Base-by-base conservation (phyloP, 2,113 vertebrate species). In the Paedocypris sp. region DNA sequence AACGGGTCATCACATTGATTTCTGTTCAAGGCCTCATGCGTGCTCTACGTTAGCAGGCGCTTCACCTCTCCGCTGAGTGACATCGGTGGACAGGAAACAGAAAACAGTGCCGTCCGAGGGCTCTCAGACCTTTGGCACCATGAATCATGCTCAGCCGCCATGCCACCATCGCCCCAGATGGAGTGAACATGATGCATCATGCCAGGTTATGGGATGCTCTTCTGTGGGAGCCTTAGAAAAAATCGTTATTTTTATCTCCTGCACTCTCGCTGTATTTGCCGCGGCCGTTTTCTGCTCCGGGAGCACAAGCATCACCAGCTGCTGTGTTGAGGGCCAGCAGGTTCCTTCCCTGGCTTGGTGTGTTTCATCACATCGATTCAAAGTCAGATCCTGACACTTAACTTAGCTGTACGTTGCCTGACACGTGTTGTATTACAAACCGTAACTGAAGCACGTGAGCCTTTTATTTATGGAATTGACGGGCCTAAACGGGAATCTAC, bases 401-500 rank as follows among this genome's bases (percentile, higher is more conserved):
- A 22, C 33, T 4, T 5, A 3, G 3, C 48, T 1, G 20, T 6
- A 22, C 9, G 25, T 64, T 60, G 16, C 19, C 32, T 45, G 51
- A 51, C 45, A n/a, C 23, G 41, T 38, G 36, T 56, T 52, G 33
- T 29, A 13, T 31, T 31, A 18, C 43, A n/a, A 50, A 39, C 29
- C 46, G 16, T 25, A 19, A 25, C 20, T 16, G 16, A 31, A 10
- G 10, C 20, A 53, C 19, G 10, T 9, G 2, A 9, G 3, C 36
- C 3, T 18, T 38, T 60, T 9, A 7, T 54, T 60, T 72, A 54
- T 50, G 36, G n/a, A 66, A 70, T 61, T 70, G 72, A 64, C 66
- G 64, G 70, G 68, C 73, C 43, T 31, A 69, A 71, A 58, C 72
- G 72, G 53, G 70, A 65, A 49, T 50, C 64, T 50, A 60, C 22